These are phyloP conservation scores for Strigamia crassipes DNA, from an alignment of 2,888 invertebrate species.

Conservation along the genomic window DNA sequence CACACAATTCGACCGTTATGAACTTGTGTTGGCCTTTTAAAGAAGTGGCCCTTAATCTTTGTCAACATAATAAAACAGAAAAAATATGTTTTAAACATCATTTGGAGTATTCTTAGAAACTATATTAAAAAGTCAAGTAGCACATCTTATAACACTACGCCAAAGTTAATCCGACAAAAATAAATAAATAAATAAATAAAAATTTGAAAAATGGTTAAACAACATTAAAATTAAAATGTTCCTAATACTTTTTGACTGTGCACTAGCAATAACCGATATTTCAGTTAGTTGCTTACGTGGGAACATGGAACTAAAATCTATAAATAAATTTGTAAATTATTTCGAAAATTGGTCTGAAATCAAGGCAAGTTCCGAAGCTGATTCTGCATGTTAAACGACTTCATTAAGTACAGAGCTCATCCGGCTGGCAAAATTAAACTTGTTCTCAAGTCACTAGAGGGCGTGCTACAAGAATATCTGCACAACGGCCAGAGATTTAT, in stretches of 20 bases:
- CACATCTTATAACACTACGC: neutral
- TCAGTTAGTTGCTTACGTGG: neutral
- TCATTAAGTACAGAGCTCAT: conserved; percentile 26
- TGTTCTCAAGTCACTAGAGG: conserved; percentile 22
- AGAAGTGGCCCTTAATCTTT: neutral
- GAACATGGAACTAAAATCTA: no score
- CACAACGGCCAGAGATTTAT: neutral
- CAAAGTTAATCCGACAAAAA: neutral
- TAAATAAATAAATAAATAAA: neutral
- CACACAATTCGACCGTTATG: neutral
- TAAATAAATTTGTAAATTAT: neutral
- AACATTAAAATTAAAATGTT: no score
- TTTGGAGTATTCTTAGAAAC: no score
- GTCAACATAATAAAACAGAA: neutral
- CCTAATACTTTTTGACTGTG: no score
- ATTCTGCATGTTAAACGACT: conserved; percentile 18
- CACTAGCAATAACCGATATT: neutral
- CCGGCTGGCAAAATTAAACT: conserved; percentile 18
- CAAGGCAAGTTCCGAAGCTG: neutral
- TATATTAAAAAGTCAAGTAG: no score
- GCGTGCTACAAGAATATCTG: conserved; percentile 8
- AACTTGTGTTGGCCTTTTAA: no score
- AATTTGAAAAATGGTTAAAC: no score
- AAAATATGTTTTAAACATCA: neutral
- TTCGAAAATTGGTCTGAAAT: neutral